phyloP scores from a whole-genome alignment of 2,113 vertebrate genomes.

The Pterocles gutturalis region DNA sequence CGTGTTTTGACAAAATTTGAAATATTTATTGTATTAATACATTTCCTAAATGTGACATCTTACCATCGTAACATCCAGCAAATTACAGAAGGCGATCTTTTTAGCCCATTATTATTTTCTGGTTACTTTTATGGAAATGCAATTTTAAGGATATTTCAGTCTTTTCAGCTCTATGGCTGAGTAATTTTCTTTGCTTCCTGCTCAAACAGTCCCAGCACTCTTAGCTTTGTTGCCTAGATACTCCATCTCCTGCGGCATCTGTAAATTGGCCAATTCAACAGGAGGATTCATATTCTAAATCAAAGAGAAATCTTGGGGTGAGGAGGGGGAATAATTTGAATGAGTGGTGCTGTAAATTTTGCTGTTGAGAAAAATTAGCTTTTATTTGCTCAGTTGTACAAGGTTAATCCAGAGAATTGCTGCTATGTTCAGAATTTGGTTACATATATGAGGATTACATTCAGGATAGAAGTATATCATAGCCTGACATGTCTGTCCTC shows the following conservation, averaged over 20 bases:
- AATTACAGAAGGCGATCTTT: neutral
- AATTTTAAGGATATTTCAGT: slow-evolving; percentile 19
- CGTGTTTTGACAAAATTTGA: neutral
- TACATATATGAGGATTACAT: neutral
- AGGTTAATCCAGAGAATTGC: neutral
- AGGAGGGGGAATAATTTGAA: neutral
- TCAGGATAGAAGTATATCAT: neutral
- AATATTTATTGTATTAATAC: neutral
- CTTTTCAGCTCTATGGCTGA: neutral
- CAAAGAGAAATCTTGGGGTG: neutral
- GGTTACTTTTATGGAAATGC: neutral
- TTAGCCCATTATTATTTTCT: neutral
- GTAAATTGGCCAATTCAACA: slow-evolving; percentile 63
- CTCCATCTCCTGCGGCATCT: slow-evolving; percentile 62
- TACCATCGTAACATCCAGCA: neutral
- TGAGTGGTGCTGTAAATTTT: neutral
- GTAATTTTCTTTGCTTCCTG: slow-evolving; percentile 58
- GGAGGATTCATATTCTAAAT: slow-evolving; percentile 33
- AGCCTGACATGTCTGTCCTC: neutral
- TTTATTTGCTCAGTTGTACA: neutral
- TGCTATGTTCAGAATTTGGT: neutral
- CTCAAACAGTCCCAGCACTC: slow-evolving; percentile 17
- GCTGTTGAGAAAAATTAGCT: neutral
- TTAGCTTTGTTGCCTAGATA: slow-evolving; percentile 67
- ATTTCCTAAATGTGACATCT: neutral